phyloP scores from a whole-genome alignment of 2,113 vertebrate species.

The Tachysurus fulvidraco region DNA sequence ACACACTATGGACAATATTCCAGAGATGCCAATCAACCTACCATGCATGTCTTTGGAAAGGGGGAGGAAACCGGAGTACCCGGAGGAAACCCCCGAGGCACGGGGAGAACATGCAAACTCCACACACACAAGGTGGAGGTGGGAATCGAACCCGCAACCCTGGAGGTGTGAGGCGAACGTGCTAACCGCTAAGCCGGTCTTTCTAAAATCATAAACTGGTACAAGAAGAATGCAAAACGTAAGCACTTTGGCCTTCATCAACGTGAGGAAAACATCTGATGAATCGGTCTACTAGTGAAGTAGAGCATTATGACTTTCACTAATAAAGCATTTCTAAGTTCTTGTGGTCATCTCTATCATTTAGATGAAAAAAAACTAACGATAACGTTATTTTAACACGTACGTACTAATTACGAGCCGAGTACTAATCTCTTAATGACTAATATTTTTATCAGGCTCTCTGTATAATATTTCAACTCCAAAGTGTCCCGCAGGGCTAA shows the following conservation, averaged over 20 bases:
- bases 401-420: background rate
- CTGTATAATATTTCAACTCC: background rate
- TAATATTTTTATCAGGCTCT: background rate
- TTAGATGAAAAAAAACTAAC: background rate
- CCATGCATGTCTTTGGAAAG: no score
- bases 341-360: background rate
- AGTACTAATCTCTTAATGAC: background rate
- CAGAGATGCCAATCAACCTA: no score
- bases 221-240: background rate
- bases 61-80: no score
- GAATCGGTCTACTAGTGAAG: constrained; percentile 31
- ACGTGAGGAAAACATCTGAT: constrained; percentile 22
- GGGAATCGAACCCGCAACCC: no score
- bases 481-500: background rate
- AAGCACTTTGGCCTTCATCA: background rate
- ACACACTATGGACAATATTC: no score
- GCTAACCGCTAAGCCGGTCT: no score
- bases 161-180: no score
- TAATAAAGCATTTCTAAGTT: constrained; percentile 39
- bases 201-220: background rate
- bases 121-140: no score
- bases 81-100: no score
- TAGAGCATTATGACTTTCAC: constrained; percentile 35
- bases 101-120: no score
- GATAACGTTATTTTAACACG: background rate